A percentile compares a stretch with the other conserved stretches of the same genome.
Evolutionary conservation across 2,888 invertebrate genomes (phyloP).

Genomic region (Strigamia maritima): DNA sequence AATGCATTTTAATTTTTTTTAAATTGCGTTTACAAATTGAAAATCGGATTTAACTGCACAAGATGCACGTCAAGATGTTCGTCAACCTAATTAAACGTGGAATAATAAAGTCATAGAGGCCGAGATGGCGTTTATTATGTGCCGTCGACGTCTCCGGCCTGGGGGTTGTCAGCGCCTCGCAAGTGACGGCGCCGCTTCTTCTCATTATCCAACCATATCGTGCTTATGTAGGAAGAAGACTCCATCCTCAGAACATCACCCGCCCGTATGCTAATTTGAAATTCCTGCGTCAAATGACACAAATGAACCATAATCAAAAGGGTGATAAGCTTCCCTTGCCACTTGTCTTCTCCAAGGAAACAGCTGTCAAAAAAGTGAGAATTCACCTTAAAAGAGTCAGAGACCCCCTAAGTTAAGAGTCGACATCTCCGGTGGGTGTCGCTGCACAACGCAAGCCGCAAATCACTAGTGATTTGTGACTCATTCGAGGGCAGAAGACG

Average conservation of each 20-base stretch:
- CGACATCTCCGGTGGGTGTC: conserved; percentile 12
- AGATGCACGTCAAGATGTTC: conserved; percentile 1
- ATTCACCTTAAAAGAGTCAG: conserved; percentile 17
- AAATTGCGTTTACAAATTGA: not conserved
- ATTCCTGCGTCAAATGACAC: conserved; percentile 29
- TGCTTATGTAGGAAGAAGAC: conserved; percentile 17
- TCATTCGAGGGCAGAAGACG: not conserved
- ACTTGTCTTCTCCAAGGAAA: conserved; percentile 12
- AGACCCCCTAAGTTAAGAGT: not conserved
- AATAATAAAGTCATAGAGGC: conserved; percentile 29
- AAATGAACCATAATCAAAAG: conserved; percentile 27
- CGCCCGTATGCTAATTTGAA: conserved; percentile 27
- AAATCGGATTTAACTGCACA: not conserved
- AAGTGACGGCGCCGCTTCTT: conserved; percentile 21
- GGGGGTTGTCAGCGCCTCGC: conserved; percentile 25
- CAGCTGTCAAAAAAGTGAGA: conserved; percentile 22
- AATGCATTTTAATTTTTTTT: not conserved
- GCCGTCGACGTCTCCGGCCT: conserved; percentile 15
- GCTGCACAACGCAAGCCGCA: conserved; percentile 13
- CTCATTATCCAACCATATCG: conserved; percentile 24
- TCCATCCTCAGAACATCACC: conserved; percentile 17
- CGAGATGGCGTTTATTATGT: conserved; percentile 27
- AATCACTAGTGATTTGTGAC: conserved; percentile 21
- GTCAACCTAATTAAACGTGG: conserved; percentile 27
- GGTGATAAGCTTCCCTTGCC: conserved; percentile 26